Conservation (phyloP, 2,888 invertebrate genomes). For the Geophilus truncorum region DNA sequence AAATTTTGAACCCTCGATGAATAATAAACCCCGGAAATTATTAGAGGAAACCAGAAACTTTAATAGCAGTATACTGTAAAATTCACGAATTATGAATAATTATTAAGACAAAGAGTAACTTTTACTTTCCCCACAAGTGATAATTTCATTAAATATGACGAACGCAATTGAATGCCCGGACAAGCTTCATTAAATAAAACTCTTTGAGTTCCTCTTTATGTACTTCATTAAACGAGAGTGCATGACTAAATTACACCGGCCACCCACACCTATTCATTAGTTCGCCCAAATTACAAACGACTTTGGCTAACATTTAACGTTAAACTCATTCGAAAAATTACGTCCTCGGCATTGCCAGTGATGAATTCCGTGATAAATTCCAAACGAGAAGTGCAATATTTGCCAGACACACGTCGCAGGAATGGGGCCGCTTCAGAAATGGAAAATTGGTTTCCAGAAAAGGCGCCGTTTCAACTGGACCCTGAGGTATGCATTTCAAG, state of each 20-base stretch:
- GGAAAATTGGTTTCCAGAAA: slow-evolving; percentile 21
- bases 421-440: slow-evolving; percentile 20
- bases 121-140: neutral
- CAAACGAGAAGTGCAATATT: slow-evolving; percentile 21
- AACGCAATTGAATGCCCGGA: neutral
- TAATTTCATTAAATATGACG: neutral
- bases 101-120: no score
- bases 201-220: slow-evolving; percentile 13
- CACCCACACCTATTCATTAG: slow-evolving; percentile 24
- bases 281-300: slow-evolving; percentile 12
- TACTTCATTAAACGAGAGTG: slow-evolving; percentile 20
- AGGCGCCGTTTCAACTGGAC: slow-evolving; percentile 21
- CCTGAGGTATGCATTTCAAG: slow-evolving; percentile 19
- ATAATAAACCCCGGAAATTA: no score
- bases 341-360: neutral
- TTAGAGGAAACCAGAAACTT: no score
- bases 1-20: no score
- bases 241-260: slow-evolving; percentile 11
- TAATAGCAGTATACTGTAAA: no score
- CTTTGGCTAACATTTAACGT: neutral
- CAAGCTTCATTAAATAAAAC: slow-evolving; percentile 4
- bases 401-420: slow-evolving; percentile 6
- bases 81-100: no score
- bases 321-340: neutral
- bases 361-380: slow-evolving; percentile 27